These are phyloP conservation scores for Ammodytes dubius DNA, from an alignment of 2,113 vertebrate species.

Conservation along the genomic window DNA sequence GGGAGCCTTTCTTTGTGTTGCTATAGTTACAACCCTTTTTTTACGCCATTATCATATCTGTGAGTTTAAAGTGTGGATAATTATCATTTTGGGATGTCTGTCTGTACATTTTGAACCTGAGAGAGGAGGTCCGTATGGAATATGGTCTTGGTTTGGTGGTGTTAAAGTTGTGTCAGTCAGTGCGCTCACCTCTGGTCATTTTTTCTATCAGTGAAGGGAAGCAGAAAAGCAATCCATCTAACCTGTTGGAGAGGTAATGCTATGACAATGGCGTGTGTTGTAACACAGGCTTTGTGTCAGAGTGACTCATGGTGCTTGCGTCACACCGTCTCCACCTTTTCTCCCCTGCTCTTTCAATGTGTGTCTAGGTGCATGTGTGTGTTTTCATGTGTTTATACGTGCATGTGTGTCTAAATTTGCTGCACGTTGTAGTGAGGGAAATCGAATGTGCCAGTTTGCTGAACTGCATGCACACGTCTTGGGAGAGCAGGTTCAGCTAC, in stretches of 20 bases:
- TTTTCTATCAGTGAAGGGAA: neutral
- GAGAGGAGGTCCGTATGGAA: neutral
- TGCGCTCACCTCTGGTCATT: neutral
- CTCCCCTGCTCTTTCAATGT: slow-evolving; percentile 33
- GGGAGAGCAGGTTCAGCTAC: slow-evolving; percentile 38
- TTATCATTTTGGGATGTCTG: neutral
- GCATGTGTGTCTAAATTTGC: slow-evolving; percentile 15
- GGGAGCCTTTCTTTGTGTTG: slow-evolving; percentile 53
- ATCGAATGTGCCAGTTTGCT: slow-evolving; percentile 26
- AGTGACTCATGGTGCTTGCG: slow-evolving; percentile 79
- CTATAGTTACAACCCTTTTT: slow-evolving; percentile 71
- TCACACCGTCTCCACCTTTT: slow-evolving; percentile 72
- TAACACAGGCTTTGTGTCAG: slow-evolving; percentile 54
- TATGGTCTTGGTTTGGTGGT: neutral
- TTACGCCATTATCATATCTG: slow-evolving; percentile 44
- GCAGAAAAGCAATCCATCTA: slow-evolving; percentile 11
- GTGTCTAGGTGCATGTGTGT: slow-evolving; percentile 31
- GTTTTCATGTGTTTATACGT: neutral
- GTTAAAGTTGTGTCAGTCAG: neutral
- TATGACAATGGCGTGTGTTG: slow-evolving; percentile 51
- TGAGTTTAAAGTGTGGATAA: slow-evolving; percentile 15
- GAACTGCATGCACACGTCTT: slow-evolving; percentile 16
- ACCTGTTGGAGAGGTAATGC: slow-evolving; percentile 64
- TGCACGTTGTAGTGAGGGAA: slow-evolving; percentile 39
- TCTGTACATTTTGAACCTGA: slow-evolving; percentile 9